Evolutionary conservation across 2,888 invertebrate genomes (phyloP), one percentile per base, ranked within the genome.

Genomic region (Oegoconia quadripuncta): DNA sequence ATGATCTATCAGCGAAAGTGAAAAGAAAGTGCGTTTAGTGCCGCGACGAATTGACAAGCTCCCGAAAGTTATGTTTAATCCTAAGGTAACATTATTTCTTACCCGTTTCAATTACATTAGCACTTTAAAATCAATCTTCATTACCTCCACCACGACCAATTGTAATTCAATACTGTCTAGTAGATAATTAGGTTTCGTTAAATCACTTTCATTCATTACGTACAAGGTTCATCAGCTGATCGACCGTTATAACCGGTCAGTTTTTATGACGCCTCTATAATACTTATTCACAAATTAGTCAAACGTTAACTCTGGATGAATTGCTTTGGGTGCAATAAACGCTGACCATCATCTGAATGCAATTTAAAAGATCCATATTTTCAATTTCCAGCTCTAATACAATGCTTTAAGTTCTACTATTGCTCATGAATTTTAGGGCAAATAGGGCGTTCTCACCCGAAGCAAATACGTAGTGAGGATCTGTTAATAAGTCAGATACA

Each of bases 321-420:
- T 77, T 74, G 72, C 77, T 70, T 63, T 74, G 79, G 76, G 80
- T 84, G 84, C 84, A 83, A 81, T 84, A 84, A 86, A 84, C 79
- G 78, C 60, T 68, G 67, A 64, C 68, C 72, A 70, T 77, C 70
- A 76, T 71, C 64, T 59, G 64, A 66, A 74, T 81, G 77, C 78
- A 78, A 65, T 74, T 75, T 62, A 55, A 61, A 68, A 59, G 55
- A 34, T 22, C 29, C 27, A 25, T 34, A n/a, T 6, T 3, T 17
- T n/a, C 15, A 22, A 35, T 59, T 52, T 50, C 42, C 15, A 17
- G 41, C 54, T 47, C 48, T 64, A 60, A 39, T 1, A 0, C 1
- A 1, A 9, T 12, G 36, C 47, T 45, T 60, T 6, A 3, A 17
- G 35, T 16, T 14, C 7, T 29, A 11, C n/a, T 11, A 13, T 34